Evolutionary conservation across 2,888 invertebrate species (phyloP).

Genomic region (Dryadula phaetusa): DNA sequence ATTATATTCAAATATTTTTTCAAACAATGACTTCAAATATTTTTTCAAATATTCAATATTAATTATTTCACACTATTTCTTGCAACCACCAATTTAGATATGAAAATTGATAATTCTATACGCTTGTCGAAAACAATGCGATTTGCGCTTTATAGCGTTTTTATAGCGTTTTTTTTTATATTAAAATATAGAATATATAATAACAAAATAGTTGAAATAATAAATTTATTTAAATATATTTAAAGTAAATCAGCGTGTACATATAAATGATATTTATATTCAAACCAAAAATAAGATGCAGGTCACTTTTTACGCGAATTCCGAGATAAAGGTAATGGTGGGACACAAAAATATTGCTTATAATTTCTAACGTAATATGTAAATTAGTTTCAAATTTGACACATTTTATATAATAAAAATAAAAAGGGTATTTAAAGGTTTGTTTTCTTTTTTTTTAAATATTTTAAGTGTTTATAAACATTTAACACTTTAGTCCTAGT

Average conservation of each 20-base stretch:
- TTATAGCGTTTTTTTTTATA: conserved; percentile 20
- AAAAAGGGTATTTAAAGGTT: neutral
- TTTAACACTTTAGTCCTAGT: no score
- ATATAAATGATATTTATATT: neutral
- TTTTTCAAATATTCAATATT: no score
- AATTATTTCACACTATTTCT: neutral
- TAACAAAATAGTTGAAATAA: conserved; percentile 20
- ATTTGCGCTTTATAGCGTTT: conserved; percentile 20
- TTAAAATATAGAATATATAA: conserved; percentile 15
- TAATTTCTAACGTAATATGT: conserved; percentile 15
- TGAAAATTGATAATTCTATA: conserved; percentile 28
- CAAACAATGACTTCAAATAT: neutral
- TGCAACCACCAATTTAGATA: conserved; percentile 12
- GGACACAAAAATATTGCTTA: neutral
- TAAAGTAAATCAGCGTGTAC: neutral
- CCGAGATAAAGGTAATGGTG: neutral
- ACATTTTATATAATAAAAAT: neutral
- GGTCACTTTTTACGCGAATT: conserved; percentile 13
- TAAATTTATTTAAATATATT: neutral
- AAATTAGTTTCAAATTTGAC: neutral
- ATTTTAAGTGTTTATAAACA: no score
- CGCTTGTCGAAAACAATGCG: conserved; percentile 15
- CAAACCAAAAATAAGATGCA: conserved; percentile 10
- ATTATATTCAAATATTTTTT: neutral
- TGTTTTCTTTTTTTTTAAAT: no score